A percentile compares a stretch with the other conserved stretches of the same genome.
Conservation (phyloP, 2,888 invertebrate species). For the Mythimna ferrago region DNA sequence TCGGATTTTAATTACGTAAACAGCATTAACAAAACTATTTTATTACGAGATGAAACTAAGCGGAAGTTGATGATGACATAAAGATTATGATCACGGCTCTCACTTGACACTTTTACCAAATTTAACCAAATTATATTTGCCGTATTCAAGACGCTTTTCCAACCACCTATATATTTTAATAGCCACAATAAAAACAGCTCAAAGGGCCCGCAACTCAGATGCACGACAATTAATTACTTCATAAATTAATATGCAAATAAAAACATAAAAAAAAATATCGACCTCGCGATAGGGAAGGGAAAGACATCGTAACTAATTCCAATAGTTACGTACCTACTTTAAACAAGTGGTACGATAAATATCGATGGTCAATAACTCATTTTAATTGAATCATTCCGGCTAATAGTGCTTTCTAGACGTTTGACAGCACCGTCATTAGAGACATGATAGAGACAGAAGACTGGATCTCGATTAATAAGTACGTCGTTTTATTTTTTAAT, state of each 20-base stretch:
- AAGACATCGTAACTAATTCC: slow-evolving; percentile 61
- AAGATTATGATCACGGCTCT: slow-evolving; percentile 57
- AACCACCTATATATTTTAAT: slow-evolving; percentile 53
- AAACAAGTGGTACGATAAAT: slow-evolving; percentile 68
- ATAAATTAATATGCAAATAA: slow-evolving; percentile 66
- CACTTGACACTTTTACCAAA: slow-evolving; percentile 54
- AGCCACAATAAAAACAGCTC: slow-evolving; percentile 53
- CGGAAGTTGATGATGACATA: slow-evolving; percentile 59
- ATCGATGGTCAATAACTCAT: slow-evolving; percentile 83
- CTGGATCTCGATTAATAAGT: slow-evolving; percentile 76
- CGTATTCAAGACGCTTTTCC: slow-evolving; percentile 21
- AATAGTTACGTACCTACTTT: slow-evolving; percentile 60
- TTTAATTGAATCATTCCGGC: slow-evolving; percentile 87
- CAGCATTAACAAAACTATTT: slow-evolving; percentile 33
- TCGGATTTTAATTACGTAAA: slow-evolving; percentile 49
- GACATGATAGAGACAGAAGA: slow-evolving; percentile 77
- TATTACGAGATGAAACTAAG: slow-evolving; percentile 40
- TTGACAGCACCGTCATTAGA: slow-evolving; percentile 86
- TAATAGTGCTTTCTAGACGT: slow-evolving; percentile 84
- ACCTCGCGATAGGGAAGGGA: slow-evolving; percentile 53
- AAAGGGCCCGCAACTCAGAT: slow-evolving; percentile 56
- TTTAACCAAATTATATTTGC: slow-evolving; percentile 37
- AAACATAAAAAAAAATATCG: slow-evolving; percentile 57
- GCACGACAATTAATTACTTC: slow-evolving; percentile 61
- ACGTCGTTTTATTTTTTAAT: slow-evolving; percentile 64